Conservation (phyloP, 2,113 vertebrate species). For the Sorex fumeus region DNA sequence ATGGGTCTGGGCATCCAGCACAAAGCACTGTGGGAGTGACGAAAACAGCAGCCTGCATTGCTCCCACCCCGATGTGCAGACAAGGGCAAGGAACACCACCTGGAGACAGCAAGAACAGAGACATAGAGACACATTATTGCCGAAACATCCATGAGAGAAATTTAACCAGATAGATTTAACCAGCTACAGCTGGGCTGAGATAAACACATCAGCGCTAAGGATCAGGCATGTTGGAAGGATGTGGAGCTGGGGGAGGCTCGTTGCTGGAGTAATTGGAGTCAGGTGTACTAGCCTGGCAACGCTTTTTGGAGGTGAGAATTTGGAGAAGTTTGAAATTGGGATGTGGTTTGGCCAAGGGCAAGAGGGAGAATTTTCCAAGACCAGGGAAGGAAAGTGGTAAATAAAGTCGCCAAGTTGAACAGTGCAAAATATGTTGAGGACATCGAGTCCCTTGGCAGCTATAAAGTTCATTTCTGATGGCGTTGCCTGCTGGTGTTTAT, state of each 20-base stretch:
- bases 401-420: slow-evolving; percentile 42
- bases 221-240: slow-evolving; percentile 7
- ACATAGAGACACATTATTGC: background rate
- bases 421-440: slow-evolving; percentile 56
- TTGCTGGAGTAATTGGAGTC: slow-evolving; percentile 76
- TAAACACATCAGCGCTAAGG: slow-evolving; percentile 62
- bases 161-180: slow-evolving; percentile 59
- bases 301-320: slow-evolving; percentile 80
- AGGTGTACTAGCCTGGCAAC: slow-evolving; percentile 69
- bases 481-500: background rate
- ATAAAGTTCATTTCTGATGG: background rate
- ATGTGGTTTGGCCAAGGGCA: slow-evolving; percentile 78
- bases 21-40: slow-evolving; percentile 59
- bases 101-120: slow-evolving; percentile 52
- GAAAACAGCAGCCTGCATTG: background rate
- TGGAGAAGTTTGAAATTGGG: slow-evolving; percentile 73
- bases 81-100: background rate
- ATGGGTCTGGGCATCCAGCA: rapidly evolving
- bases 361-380: slow-evolving; percentile 72
- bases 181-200: slow-evolving; percentile 68
- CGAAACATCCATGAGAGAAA: slow-evolving; percentile 32
- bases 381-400: slow-evolving; percentile 62
- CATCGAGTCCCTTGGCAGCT: slow-evolving; percentile 61
- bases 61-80: background rate
- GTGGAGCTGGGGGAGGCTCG: background rate